Evolutionary conservation across 2,888 invertebrate species (phyloP).

Genomic region (Tineola bisselliella): DNA sequence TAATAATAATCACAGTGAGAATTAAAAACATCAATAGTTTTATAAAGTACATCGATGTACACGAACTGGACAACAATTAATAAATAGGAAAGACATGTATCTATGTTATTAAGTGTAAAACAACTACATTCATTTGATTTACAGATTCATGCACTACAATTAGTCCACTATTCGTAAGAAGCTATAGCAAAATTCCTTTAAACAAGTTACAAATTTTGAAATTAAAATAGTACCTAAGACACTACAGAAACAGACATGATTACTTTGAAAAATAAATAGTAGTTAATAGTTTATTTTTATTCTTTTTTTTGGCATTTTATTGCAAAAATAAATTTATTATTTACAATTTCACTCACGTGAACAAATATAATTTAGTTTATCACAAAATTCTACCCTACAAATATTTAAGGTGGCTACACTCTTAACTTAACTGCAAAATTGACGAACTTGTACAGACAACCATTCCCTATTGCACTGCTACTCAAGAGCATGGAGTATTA

Average conservation of each 20-base stretch:
- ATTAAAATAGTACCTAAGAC: no score
- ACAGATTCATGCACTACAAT: not conserved
- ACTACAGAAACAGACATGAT: not conserved
- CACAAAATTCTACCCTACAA: constrained; percentile 10
- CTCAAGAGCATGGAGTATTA: no score
- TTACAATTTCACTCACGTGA: constrained; percentile 20
- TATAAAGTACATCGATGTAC: constrained; percentile 14
- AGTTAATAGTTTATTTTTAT: not conserved
- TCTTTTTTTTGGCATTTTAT: constrained; percentile 9
- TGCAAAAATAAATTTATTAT: constrained; percentile 22
- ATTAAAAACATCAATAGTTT: constrained; percentile 43
- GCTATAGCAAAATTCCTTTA: not conserved
- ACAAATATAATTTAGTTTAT: constrained; percentile 2
- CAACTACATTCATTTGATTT: not conserved
- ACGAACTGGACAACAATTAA: constrained; percentile 11
- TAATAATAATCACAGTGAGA: constrained; percentile 44
- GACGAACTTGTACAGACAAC: no score
- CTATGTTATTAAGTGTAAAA: not conserved
- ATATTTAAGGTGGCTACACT: not conserved
- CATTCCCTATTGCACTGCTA: no score
- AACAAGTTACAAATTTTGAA: no score
- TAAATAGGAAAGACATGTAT: not conserved
- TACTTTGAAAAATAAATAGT: constrained; percentile 1
- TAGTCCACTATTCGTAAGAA: not conserved
- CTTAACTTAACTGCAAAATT: no score